Percentiles rank a stretch among this genome's conserved stretches.
These are phyloP conservation scores for Lottia scabra DNA, from an alignment of 2,888 invertebrate species.

Conservation along the genomic window DNA sequence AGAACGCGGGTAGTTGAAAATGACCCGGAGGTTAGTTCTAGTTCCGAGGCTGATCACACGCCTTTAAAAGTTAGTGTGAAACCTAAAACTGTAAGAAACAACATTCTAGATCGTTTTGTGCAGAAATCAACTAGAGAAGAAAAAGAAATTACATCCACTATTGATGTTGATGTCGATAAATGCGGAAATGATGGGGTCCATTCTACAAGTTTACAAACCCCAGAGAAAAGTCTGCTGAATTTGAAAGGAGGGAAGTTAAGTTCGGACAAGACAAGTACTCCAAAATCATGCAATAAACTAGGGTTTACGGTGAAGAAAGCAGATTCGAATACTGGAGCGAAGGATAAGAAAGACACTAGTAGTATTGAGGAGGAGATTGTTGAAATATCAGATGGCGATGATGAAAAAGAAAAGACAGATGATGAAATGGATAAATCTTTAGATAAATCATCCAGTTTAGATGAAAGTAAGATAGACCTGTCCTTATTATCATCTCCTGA, in stretches of 20 bases:
- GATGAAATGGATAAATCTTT: conserved; percentile 13
- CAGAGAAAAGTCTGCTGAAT: too few relatives aligned
- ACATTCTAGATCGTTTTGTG: conserved; percentile 45
- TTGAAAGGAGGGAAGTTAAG: too few relatives aligned
- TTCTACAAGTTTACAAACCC: too few relatives aligned
- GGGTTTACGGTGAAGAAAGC: background rate
- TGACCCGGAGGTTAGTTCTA: conserved; percentile 61
- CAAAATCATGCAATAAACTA: too few relatives aligned
- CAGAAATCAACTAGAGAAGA: conserved; percentile 33
- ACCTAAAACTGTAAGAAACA: conserved; percentile 27
- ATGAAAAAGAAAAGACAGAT: conserved; percentile 4
- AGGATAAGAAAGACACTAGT: background rate
- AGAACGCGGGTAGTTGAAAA: conserved; percentile 26
- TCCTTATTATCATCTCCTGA: conserved; percentile 6
- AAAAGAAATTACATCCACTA: conserved; percentile 54
- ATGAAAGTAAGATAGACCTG: background rate
- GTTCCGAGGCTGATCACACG: conserved; percentile 53
- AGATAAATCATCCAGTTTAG: background rate
- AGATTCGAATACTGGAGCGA: background rate
- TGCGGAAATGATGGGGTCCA: too few relatives aligned
- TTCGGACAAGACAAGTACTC: too few relatives aligned
- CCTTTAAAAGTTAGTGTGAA: conserved; percentile 12
- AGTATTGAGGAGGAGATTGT: background rate
- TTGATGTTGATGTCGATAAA: conserved; percentile 33
- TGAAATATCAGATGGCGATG: conserved; percentile 9